Base-by-base conservation (phyloP, 2,797 vertebrate genomes). In the Gymnothorax javanicus region DNA sequence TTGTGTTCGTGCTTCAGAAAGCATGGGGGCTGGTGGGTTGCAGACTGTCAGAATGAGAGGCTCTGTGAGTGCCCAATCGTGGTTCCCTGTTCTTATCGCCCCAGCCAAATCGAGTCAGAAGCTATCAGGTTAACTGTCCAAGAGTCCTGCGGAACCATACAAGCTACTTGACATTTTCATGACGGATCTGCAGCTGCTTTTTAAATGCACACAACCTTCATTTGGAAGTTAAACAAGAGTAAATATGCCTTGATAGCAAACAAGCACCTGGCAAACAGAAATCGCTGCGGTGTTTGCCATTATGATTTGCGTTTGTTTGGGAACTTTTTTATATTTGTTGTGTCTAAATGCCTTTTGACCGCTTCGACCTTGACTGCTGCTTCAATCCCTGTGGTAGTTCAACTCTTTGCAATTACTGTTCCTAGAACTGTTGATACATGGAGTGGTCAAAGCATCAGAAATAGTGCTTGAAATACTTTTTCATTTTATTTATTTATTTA, bases 1-100 rank as follows among this genome's bases (percentile, higher is more conserved):
- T 83, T 82, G 64, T 86, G 75, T 86, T 87, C 20, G 62, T 43
- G 75, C 82, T 27, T 84, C 75, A 7, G 85, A 52, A 82, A 82
- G 82, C 57, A 25, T 43, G 43, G 73, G 52, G 57, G 56, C 43
- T 73, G 50, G 84, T 33, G 87, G 89, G 88, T 64, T 83, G 85
- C 43, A 60, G 56, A 81, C 57, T 77, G 67, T 86, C 64, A 84
- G 69, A 87, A 60, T 8, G 15, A 12, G 20, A 52, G 25, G 56
- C 62, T 57, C 58, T 88, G 6, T 88, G 81, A 87, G 81, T 67
- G 75, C 58, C 85, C 67, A 69, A 67, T 85, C 27, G 57, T 12
- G 43, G 56, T 75, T 23, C 71, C 58, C 85, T 69, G 58, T 64
- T 58, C 54, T 58, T 3, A 27, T 2, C 25, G 20, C 9, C 27